Percentiles rank a stretch among this genome's conserved stretches.
phyloP scores from a whole-genome alignment of 2,113 vertebrate species.

The Erinaceus europaeus region DNA sequence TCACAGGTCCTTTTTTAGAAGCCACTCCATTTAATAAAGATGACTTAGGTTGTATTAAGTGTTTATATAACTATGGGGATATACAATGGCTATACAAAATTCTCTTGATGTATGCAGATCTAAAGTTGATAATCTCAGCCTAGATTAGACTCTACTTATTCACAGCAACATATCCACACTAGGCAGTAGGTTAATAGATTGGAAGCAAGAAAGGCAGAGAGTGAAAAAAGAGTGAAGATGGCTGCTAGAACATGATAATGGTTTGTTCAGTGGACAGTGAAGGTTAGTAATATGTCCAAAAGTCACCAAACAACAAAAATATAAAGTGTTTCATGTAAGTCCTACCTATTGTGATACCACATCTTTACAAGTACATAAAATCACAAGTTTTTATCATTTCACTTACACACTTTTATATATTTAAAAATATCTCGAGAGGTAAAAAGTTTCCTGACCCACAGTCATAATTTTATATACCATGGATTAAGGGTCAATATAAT shows the following conservation, averaged over 20 bases:
- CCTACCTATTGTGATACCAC: not conserved
- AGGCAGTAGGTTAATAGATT: not conserved
- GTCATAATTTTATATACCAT: not conserved
- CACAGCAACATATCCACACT: not conserved
- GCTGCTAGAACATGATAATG: not conserved
- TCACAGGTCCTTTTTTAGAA: not conserved
- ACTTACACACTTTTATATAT: not conserved
- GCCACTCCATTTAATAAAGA: slow-evolving; percentile 12
- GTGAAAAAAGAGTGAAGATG: not conserved
- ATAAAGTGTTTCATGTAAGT: not conserved
- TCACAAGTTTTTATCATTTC: not conserved
- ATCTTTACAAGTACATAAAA: slow-evolving; percentile 1
- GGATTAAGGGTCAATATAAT: not conserved
- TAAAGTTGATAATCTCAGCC: not conserved
- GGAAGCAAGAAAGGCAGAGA: slow-evolving; percentile 15
- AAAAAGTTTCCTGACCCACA: not conserved
- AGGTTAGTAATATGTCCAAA: not conserved
- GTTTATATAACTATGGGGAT: not conserved
- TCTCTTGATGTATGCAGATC: not conserved
- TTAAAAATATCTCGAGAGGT: too few species aligned
- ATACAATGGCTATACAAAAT: not conserved
- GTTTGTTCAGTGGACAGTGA: not conserved
- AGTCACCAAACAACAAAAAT: not conserved
- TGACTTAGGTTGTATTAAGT: not conserved
- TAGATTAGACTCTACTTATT: not conserved